Conservation (phyloP, 2,113 vertebrate genomes). For the Siniperca chuatsi region DNA sequence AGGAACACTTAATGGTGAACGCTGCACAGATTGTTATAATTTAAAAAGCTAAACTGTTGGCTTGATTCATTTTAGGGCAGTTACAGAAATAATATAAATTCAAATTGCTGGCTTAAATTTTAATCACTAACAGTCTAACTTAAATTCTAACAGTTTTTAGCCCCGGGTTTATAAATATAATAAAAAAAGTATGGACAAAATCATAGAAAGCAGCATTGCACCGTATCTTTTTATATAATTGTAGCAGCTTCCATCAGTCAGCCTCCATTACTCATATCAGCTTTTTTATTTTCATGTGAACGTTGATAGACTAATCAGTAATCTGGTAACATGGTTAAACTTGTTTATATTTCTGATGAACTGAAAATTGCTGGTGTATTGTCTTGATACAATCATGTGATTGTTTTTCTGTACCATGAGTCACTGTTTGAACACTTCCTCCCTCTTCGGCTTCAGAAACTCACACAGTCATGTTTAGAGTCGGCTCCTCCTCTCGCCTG, state of each 20-base stretch:
- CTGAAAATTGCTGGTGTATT: background rate
- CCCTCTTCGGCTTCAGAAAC: background rate
- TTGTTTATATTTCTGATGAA: background rate
- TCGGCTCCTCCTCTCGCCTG: slow-evolving; percentile 40
- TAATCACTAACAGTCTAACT: background rate
- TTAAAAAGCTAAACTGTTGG: background rate
- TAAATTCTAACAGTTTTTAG: background rate
- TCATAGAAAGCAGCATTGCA: background rate
- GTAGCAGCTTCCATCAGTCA: no score
- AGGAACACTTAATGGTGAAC: background rate
- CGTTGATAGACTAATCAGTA: background rate
- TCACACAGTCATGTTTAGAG: slow-evolving; percentile 65
- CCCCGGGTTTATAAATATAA: background rate
- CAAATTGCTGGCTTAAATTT: background rate
- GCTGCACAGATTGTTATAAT: background rate
- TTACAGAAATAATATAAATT: background rate
- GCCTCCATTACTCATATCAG: background rate
- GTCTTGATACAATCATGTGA: slow-evolving; percentile 17
- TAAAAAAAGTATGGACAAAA: background rate
- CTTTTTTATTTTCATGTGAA: background rate
- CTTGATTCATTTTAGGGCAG: background rate
- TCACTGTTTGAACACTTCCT: slow-evolving; percentile 55
- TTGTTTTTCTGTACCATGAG: background rate
- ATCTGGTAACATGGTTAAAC: background rate
- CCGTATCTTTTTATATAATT: background rate